A percentile compares a stretch with the other conserved stretches of the same genome.
These are phyloP conservation scores for Drosophila nr. perissopoda DNA, from an alignment of 2,888 invertebrate genomes.

Conservation along the genomic window DNA sequence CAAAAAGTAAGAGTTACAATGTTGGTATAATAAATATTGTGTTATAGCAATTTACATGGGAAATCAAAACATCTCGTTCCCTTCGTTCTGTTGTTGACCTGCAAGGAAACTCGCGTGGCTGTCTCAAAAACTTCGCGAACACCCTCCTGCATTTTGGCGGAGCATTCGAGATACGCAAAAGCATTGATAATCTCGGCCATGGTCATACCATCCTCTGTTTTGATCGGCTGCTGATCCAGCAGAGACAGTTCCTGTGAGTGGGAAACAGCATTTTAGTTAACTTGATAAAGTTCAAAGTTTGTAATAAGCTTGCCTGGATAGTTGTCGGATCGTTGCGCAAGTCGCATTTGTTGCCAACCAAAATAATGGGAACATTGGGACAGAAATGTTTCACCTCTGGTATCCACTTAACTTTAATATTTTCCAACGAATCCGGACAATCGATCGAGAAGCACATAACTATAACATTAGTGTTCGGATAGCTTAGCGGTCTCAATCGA, in stretches of 20 bases:
- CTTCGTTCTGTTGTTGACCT: slow-evolving; percentile 94
- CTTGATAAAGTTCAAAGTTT: neutral
- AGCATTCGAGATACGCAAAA: slow-evolving; percentile 98
- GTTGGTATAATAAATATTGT: neutral
- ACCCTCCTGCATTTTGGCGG: slow-evolving; percentile 99
- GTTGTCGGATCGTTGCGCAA: slow-evolving; percentile 94
- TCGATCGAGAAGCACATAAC: slow-evolving; percentile 99
- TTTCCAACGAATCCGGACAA: slow-evolving; percentile 98
- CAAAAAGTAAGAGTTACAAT: neutral
- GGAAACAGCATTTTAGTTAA: neutral
- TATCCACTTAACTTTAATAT: slow-evolving; percentile 99
- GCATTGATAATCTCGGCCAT: slow-evolving; percentile 99
- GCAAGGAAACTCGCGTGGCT: slow-evolving; percentile 97
- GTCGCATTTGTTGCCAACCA: slow-evolving; percentile 99
- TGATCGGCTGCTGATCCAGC: slow-evolving; percentile 99
- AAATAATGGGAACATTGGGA: slow-evolving; percentile 98
- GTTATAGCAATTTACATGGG: slow-evolving; percentile 84
- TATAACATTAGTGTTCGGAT: slow-evolving; percentile 99
- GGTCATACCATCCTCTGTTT: slow-evolving; percentile 96
- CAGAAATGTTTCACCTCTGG: slow-evolving; percentile 99
- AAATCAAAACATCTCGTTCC: slow-evolving; percentile 91
- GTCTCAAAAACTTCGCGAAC: slow-evolving; percentile 99
- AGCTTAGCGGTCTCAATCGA: slow-evolving; percentile 95
- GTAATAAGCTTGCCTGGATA: slow-evolving; percentile 79
- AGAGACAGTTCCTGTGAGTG: slow-evolving; percentile 91